phyloP scores from a whole-genome alignment of 2,888 invertebrate species.

The Endotricha flammealis region DNA sequence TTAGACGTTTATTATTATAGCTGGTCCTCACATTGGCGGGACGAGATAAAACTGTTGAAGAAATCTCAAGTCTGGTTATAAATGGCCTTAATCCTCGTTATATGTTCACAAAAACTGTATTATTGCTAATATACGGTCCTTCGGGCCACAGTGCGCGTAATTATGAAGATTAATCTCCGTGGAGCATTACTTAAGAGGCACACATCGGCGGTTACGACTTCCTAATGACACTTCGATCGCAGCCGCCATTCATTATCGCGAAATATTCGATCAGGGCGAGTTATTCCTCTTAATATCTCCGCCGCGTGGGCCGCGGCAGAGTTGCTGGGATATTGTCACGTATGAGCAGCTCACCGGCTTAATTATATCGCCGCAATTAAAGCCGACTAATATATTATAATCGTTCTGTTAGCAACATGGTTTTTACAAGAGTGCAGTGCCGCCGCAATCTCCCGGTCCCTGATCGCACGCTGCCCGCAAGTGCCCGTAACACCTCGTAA shows the following conservation, averaged over 20 bases:
- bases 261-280: constrained; percentile 71
- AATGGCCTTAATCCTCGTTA: constrained; percentile 17
- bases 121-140: constrained; percentile 39
- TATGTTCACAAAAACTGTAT: constrained; percentile 29
- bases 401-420: constrained; percentile 68
- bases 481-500: constrained; percentile 51
- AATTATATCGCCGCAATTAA: constrained; percentile 77
- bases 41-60: constrained; percentile 14
- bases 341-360: constrained; percentile 61
- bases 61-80: constrained; percentile 15
- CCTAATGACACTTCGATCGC: constrained; percentile 77
- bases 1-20: constrained; percentile 14
- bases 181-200: constrained; percentile 65
- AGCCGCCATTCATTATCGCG: constrained; percentile 70
- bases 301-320: constrained; percentile 45
- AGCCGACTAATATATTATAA: constrained; percentile 77
- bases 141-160: constrained; percentile 45
- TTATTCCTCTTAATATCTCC: constrained; percentile 74
- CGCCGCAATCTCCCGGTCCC: constrained; percentile 49
- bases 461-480: constrained; percentile 47
- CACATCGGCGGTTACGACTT: constrained; percentile 70
- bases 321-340: constrained; percentile 74
- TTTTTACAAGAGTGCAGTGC: constrained; percentile 65
- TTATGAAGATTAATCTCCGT: constrained; percentile 65
- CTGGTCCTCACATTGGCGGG: constrained; percentile 7